A percentile compares a stretch with the other conserved stretches of the same genome.
phyloP scores from a whole-genome alignment of 1,140 invertebrate genomes.

The Lethrus apterus region DNA sequence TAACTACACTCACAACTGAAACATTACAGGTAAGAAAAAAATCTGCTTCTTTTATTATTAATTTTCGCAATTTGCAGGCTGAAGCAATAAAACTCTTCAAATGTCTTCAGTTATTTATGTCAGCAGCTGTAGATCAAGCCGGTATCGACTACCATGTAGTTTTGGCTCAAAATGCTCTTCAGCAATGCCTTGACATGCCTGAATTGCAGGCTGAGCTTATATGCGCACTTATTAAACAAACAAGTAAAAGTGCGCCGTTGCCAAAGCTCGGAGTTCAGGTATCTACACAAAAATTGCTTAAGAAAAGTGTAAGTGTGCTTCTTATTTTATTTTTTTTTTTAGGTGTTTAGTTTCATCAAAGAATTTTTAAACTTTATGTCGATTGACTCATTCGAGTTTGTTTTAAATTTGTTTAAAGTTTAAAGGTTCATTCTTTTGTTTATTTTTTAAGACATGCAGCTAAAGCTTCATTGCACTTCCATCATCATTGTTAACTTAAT shows the following conservation, averaged over 20 bases:
- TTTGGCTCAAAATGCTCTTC: conserved; percentile 86
- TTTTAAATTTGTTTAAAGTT: conserved; percentile 12
- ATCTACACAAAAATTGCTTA: conserved; percentile 45
- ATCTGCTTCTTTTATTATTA: not conserved
- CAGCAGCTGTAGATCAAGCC: conserved; percentile 85
- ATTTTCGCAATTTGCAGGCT: conserved; percentile 52
- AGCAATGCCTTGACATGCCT: conserved; percentile 79
- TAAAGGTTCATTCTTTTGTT: conserved; percentile 12
- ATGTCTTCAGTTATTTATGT: conserved; percentile 91
- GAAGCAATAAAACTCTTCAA: conserved; percentile 94
- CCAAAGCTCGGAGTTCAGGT: conserved; percentile 88
- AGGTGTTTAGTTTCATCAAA: not conserved
- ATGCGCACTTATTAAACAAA: conserved; percentile 86
- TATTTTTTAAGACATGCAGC: conserved; percentile 3
- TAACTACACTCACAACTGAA: conserved; percentile 37
- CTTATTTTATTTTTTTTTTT: conserved; percentile 31
- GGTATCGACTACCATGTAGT: conserved; percentile 95
- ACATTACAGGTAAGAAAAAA: conserved; percentile 30
- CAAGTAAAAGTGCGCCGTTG: conserved; percentile 76
- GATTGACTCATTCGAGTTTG: conserved; percentile 4
- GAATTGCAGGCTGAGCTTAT: conserved; percentile 90
- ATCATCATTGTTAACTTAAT: not conserved
- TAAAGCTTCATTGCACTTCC: not conserved
- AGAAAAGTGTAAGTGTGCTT: conserved; percentile 42
- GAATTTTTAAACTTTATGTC: too few relatives aligned